Conservation (phyloP, 2,888 invertebrate genomes). For the Troglohyphantes excavatus region DNA sequence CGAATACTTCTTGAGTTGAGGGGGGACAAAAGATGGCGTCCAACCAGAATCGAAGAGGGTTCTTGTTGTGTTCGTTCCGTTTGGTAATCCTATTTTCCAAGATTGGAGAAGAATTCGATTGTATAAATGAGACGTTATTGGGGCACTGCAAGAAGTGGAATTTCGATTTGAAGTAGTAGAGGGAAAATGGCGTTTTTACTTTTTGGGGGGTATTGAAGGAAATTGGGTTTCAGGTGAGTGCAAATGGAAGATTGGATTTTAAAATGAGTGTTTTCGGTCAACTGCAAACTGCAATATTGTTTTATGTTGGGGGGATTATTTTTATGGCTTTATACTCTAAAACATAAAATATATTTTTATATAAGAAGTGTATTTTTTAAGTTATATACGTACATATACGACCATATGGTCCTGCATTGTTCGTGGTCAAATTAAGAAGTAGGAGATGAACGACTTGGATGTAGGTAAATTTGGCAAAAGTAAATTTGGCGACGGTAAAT, state of each 20-base stretch:
- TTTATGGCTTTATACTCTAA: too few species aligned
- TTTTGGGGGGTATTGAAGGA: neutral
- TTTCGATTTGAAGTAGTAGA: conserved; percentile 14
- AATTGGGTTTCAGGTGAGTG: neutral
- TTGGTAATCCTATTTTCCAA: conserved; percentile 55
- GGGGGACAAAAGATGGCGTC: conserved; percentile 43
- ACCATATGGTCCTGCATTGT: too few species aligned
- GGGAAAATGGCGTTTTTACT: neutral
- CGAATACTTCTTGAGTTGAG: conserved; percentile 41
- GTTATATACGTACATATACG: too few species aligned
- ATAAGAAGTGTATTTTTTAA: too few species aligned
- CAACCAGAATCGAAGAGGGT: neutral
- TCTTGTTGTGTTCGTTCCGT: conserved; percentile 22
- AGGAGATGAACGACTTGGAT: too few species aligned
- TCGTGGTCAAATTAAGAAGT: too few species aligned
- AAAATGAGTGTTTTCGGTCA: neutral
- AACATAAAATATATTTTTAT: too few species aligned
- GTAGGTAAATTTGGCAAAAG: too few species aligned
- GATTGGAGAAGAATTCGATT: conserved; percentile 54
- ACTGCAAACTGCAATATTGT: neutral
- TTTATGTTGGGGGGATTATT: neutral
- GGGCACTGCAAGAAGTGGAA: neutral
- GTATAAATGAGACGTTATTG: conserved; percentile 69
- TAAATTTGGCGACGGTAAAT: too few species aligned
- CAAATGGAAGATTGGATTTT: neutral